These are phyloP conservation scores for Spinus pinus DNA, from an alignment of 2,797 vertebrate species.

Conservation along the genomic window DNA sequence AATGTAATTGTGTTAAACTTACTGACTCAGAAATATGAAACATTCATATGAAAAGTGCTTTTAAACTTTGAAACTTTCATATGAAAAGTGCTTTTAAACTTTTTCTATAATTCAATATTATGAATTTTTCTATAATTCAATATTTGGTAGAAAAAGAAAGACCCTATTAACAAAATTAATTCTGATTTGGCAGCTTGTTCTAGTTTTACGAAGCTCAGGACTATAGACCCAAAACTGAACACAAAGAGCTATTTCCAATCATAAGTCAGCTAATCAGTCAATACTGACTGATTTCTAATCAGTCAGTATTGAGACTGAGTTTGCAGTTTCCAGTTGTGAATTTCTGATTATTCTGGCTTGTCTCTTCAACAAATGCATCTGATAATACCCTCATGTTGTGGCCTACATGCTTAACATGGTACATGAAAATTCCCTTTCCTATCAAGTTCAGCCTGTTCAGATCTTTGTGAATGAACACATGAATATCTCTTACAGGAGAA, in stretches of 20 bases:
- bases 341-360: not conserved
- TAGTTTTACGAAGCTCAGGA: not conserved
- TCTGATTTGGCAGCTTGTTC: not conserved
- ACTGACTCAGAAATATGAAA: not conserved
- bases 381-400: not conserved
- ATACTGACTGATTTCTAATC: no score
- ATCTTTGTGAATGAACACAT: not conserved
- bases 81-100: not conserved
- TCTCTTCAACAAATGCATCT: not conserved
- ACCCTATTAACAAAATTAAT: not conserved
- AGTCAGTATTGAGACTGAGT: not conserved
- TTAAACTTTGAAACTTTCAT: not conserved
- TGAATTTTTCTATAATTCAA: no score
- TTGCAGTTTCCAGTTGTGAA: not conserved
- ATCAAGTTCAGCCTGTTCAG: not conserved
- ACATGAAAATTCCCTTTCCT: not conserved
- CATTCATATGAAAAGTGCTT: not conserved
- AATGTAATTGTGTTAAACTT: not conserved
- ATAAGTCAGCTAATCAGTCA: not conserved
- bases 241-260: not conserved
- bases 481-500: not conserved
- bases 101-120: no score
- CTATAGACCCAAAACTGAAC: not conserved
- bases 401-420: not conserved
- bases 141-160: not conserved